phyloP scores from a whole-genome alignment of 1,140 invertebrate species.

The Heterodera schachtii region DNA sequence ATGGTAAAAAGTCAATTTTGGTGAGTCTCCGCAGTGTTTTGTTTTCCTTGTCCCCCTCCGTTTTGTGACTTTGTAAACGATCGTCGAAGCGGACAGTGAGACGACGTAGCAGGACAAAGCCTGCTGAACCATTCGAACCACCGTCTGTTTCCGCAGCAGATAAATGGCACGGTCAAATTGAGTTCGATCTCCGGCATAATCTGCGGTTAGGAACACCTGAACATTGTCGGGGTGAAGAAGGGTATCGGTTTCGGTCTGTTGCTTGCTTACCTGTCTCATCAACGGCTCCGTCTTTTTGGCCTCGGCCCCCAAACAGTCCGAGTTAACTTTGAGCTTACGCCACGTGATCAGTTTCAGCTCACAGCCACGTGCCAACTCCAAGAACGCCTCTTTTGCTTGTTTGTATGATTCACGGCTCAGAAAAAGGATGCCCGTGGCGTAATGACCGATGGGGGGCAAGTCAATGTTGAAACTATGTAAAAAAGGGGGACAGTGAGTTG shows the following conservation, averaged over 20 bases:
- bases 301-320: constrained; percentile 81
- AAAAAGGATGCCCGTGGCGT: constrained; percentile 94
- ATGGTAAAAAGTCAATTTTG: no score
- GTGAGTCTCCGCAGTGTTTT: no score
- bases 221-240: background rate
- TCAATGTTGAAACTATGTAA: constrained; percentile 73
- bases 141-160: constrained; percentile 85
- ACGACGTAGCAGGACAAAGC: constrained; percentile 92
- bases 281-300: constrained; percentile 89
- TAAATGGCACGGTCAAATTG: constrained; percentile 79
- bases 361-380: constrained; percentile 78
- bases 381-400: constrained; percentile 80
- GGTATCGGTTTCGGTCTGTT: background rate
- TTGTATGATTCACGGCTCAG: constrained; percentile 81
- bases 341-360: constrained; percentile 77
- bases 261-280: constrained; percentile 76
- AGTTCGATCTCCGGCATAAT: constrained; percentile 68
- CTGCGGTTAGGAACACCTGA: constrained; percentile 75
- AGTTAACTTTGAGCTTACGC: constrained; percentile 86
- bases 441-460: constrained; percentile 82
- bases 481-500: background rate
- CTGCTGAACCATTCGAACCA: constrained; percentile 79
- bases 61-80: constrained; percentile 83
- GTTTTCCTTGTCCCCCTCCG: background rate
- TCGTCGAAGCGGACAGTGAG: constrained; percentile 82